These are phyloP conservation scores for Thrips palmi DNA, from an alignment of 1,140 invertebrate genomes.

Conservation along the genomic window DNA sequence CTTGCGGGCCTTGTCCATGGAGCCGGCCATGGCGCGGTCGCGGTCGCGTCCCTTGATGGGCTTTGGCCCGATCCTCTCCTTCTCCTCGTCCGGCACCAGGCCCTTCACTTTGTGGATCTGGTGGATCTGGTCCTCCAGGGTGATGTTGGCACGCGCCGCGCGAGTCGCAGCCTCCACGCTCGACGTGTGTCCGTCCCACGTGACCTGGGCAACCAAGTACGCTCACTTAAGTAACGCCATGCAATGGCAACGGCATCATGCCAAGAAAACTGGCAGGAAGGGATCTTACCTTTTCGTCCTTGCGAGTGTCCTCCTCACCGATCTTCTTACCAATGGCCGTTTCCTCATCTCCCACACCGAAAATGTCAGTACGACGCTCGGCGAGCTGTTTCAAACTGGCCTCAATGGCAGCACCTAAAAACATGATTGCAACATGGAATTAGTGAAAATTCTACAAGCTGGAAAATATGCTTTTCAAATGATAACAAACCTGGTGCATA, in stretches of 20 bases:
- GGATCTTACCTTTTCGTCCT: conserved; percentile 49
- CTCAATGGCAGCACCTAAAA: conserved; percentile 68
- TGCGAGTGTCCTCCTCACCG: conserved; percentile 81
- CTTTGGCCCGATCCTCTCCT: conserved; percentile 77
- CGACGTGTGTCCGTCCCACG: conserved; percentile 97
- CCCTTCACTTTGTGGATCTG: conserved; percentile 94
- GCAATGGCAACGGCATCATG: background rate
- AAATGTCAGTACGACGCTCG: conserved; percentile 98
- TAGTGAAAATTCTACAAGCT: background rate
- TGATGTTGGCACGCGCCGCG: conserved; percentile 86
- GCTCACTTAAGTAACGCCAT: background rate
- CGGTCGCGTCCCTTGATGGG: conserved; percentile 27
- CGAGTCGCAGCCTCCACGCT: conserved; percentile 80
- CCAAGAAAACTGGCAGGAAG: background rate
- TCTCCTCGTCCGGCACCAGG: conserved; percentile 80
- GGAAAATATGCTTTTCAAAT: background rate
- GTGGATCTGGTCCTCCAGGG: conserved; percentile 91
- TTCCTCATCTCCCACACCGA: conserved; percentile 95
- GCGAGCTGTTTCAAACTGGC: conserved; percentile 89
- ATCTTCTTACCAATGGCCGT: conserved; percentile 98
- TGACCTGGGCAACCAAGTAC: conserved; percentile 34
- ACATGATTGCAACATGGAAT: background rate
- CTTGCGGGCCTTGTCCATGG: conserved; percentile 17
- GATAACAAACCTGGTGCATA: conserved; percentile 48
- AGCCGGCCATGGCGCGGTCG: conserved; percentile 14